A percentile compares a stretch with the other conserved stretches of the same genome.
phyloP scores from a whole-genome alignment of 2,888 invertebrate genomes.

The Eupeodes luniger region DNA sequence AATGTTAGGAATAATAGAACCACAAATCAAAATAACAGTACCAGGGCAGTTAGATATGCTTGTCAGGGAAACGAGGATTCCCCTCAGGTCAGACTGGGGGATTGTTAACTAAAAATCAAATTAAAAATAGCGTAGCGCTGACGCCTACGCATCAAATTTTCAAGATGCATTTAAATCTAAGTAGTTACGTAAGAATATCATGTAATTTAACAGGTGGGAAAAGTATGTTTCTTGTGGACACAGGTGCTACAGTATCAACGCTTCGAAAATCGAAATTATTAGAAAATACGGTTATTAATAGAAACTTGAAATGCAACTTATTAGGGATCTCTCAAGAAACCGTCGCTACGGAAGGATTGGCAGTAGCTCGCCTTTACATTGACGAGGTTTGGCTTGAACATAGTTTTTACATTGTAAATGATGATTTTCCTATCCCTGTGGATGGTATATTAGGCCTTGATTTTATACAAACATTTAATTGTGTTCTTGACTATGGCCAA shows the following conservation, averaged over 20 bases:
- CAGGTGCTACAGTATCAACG: no score
- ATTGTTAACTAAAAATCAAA: background rate
- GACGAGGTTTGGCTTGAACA: no score
- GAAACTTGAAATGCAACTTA: no score
- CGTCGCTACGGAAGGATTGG: background rate
- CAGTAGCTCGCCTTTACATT: no score
- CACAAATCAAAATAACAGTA: background rate
- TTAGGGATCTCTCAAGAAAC: conserved; percentile 1
- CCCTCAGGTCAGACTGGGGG: conserved; percentile 7
- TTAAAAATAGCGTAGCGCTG: background rate
- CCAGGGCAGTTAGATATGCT: background rate
- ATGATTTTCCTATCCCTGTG: no score
- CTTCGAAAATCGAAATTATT: no score
- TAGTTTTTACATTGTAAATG: no score
- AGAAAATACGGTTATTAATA: no score
- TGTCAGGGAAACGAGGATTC: background rate
- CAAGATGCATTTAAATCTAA: background rate
- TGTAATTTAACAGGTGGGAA: background rate
- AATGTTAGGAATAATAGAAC: background rate
- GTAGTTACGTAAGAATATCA: background rate
- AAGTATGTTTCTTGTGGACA: background rate
- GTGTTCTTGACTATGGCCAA: no score
- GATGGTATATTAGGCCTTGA: no score
- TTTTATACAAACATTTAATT: no score
- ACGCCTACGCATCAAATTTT: conserved; percentile 11